These are phyloP conservation scores for Cordilura impudica DNA, from an alignment of 2,888 invertebrate species.

Conservation along the genomic window DNA sequence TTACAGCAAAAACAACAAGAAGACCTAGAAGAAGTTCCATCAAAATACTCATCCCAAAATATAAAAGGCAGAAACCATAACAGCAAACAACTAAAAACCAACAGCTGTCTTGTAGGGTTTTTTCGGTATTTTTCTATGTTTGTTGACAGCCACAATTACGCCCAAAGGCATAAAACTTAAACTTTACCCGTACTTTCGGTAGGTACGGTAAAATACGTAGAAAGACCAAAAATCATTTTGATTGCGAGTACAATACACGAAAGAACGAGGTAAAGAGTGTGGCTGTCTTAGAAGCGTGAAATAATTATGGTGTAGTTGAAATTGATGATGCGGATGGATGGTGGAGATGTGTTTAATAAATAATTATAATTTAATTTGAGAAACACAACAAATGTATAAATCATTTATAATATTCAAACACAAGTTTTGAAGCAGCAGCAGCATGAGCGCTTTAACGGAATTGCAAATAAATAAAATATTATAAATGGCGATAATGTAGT, in stretches of 20 bases:
- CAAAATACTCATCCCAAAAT: too few relatives aligned
- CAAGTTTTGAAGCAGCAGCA: neutral
- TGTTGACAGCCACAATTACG: neutral
- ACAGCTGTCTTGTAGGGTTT: slow-evolving; percentile 31
- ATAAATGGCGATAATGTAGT: neutral
- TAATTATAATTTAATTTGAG: slow-evolving; percentile 18
- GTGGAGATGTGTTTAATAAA: slow-evolving; percentile 13
- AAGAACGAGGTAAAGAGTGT: neutral
- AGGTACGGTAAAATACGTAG: neutral
- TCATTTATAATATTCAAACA: neutral
- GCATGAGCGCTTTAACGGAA: neutral
- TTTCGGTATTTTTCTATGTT: too few relatives aligned
- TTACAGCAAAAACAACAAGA: neutral
- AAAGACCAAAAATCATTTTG: neutral
- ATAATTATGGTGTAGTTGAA: neutral
- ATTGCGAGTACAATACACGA: neutral
- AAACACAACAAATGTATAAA: slow-evolving; percentile 10
- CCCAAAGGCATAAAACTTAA: slow-evolving; percentile 9
- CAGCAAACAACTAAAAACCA: slow-evolving; percentile 5
- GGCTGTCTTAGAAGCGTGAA: neutral
- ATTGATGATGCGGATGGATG: neutral
- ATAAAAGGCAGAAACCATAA: too few relatives aligned
- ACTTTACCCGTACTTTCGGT: neutral
- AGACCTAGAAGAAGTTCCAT: slow-evolving; percentile 19
- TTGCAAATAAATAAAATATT: neutral